Evolutionary conservation across 2,113 vertebrate genomes (phyloP), one percentile per base, ranked within the genome.

Genomic region (Dicerorhinus sumatrensis): DNA sequence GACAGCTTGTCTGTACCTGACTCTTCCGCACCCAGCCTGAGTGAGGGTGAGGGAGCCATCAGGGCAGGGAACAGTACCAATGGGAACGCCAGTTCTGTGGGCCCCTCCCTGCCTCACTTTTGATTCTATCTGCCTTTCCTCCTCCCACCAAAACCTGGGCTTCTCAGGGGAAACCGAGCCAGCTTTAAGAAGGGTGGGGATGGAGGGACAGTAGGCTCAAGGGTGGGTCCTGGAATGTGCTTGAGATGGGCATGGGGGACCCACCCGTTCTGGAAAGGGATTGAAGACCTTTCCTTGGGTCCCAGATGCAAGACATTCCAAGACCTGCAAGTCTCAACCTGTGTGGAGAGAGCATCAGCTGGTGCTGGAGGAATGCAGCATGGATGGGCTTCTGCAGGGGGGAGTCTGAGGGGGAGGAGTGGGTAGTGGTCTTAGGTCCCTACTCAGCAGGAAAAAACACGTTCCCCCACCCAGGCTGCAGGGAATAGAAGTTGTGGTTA

Each of bases 61-160:
- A 56, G 63, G 94, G 80, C 95, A 98, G 97, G 97, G 97, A 98
- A 87, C 5, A 46, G 89, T 88, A 90, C 96, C 60, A 80, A 94
- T 97, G 75, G 89, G 97, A 98, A 97, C 89, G 88, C 96, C 82
- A 96, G 98, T 97, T 97, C 67, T 89, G 58, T 91, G 96, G 95
- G 96, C 80, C 75, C 70, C 98, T 92, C 98, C 98, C 97, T 98
- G 95, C 96, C 96, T 97, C 69, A 18, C 97, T 95, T 96, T 82
- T 90, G 96, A 98, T 97, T 75, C 12, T 98, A 98, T 98, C 97
- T 97, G 63, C 58, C 72, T 87, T 93, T 91, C n/a, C 95, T 97
- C 96, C 96, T 97, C 95, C 93, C 92, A 94, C 67, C 86, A 92
- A 86, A 96, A 95, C 92, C 83, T 67, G 60, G 73, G 65, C 95